A percentile compares a stretch with the other conserved stretches of the same genome.
phyloP scores from a whole-genome alignment of 1,140 invertebrate genomes.

The Aplysia californica region DNA sequence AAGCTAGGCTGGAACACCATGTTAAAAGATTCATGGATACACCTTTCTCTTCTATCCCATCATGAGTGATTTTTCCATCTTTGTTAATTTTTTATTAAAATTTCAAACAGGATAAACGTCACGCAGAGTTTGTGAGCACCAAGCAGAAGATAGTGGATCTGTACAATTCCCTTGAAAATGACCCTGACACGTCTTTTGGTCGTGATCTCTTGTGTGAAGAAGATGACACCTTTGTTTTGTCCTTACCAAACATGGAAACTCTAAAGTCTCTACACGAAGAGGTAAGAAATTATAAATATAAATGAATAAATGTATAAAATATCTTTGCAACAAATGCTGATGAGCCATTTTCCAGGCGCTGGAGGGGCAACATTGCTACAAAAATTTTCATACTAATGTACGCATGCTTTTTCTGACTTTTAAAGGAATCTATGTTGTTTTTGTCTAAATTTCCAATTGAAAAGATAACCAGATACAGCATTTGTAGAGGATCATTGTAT shows the following conservation, averaged over 20 bases:
- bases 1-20: no score
- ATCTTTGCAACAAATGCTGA: no score
- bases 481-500: no score
- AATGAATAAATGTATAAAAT: no score
- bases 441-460: background rate
- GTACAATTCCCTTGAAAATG: conserved; percentile 48
- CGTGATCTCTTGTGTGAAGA: conserved; percentile 57
- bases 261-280: conserved; percentile 43
- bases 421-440: background rate
- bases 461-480: background rate
- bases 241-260: conserved; percentile 54
- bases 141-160: conserved; percentile 51
- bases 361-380: no score
- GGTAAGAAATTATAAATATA: no score
- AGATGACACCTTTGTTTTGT: conserved; percentile 51
- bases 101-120: conserved; percentile 50
- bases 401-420: conserved; percentile 6
- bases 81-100: no score
- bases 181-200: conserved; percentile 58
- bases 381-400: background rate
- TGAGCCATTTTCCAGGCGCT: no score
- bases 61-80: no score
- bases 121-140: conserved; percentile 42
- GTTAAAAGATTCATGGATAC: no score
- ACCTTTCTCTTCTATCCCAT: no score